These are phyloP conservation scores for Trissolcus brochymenae DNA, from an alignment of 2,888 invertebrate species.

Conservation along the genomic window DNA sequence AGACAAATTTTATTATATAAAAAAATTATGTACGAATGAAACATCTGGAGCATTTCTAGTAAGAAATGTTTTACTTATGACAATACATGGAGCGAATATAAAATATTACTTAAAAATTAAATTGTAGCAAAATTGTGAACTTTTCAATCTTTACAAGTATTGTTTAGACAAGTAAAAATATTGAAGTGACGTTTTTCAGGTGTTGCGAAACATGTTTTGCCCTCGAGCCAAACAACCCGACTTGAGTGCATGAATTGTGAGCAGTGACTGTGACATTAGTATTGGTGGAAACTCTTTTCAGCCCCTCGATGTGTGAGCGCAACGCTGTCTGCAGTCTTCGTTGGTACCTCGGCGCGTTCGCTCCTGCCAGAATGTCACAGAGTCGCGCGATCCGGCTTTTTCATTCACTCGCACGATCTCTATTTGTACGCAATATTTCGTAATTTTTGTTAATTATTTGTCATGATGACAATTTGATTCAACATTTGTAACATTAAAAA, in stretches of 20 bases:
- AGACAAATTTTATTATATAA: too few relatives aligned
- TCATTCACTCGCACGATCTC: neutral
- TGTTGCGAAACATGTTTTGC: constrained; percentile 7
- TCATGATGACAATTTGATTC: too few relatives aligned
- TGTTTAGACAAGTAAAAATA: too few relatives aligned
- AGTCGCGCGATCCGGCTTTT: constrained; percentile 2
- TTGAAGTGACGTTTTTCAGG: constrained; percentile 3
- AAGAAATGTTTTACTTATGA: too few relatives aligned
- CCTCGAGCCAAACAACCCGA: constrained; percentile 11
- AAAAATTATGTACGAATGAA: neutral
- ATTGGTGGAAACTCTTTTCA: constrained; percentile 64
- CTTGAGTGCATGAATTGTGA: constrained; percentile 11
- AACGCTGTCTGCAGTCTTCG: constrained; percentile 68
- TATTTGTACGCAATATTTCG: neutral
- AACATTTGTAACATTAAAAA: too few relatives aligned
- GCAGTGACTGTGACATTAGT: constrained; percentile 38
- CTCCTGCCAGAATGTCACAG: constrained; percentile 35
- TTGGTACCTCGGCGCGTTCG: constrained; percentile 61
- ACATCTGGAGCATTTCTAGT: neutral
- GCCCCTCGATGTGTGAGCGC: constrained; percentile 69
- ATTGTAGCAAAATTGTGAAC: too few relatives aligned
- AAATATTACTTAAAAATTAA: too few relatives aligned
- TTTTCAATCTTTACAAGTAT: too few relatives aligned
- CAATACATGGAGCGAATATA: too few relatives aligned
- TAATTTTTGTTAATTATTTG: too few relatives aligned